Conservation (phyloP, 2,797 vertebrate genomes). For the Pitangus sulphuratus region DNA sequence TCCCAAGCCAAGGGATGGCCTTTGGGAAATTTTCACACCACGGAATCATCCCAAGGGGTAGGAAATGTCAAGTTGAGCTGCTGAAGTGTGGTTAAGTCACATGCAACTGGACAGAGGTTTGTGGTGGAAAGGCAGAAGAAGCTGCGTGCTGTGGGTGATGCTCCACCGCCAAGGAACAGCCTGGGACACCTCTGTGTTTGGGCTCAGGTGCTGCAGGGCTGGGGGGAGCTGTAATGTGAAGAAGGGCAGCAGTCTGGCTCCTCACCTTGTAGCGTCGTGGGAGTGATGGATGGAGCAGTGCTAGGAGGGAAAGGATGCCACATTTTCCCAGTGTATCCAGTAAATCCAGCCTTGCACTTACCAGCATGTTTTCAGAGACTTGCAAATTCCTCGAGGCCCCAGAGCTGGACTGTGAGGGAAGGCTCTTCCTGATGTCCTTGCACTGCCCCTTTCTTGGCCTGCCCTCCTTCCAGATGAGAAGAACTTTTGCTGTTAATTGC, state of each 20-base stretch:
- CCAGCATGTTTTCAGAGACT: background rate
- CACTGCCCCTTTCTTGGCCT: background rate
- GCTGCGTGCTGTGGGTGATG: background rate
- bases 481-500: background rate
- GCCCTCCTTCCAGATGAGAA: background rate
- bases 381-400: background rate
- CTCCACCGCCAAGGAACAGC: background rate
- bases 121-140: slow-evolving; percentile 33
- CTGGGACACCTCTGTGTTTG: background rate
- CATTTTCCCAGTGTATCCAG: background rate
- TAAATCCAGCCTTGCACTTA: background rate
- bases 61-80: background rate
- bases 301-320: background rate
- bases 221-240: background rate
- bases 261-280: background rate
- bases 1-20: background rate
- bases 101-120: background rate
- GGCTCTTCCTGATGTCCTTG: background rate
- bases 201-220: background rate
- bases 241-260: background rate
- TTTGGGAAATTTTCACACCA: slow-evolving; percentile 15
- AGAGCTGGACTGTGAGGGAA: background rate
- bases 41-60: background rate
- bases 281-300: background rate
- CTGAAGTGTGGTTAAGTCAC: slow-evolving; percentile 5